Percentiles rank a stretch among this genome's conserved stretches.
phyloP scores from a whole-genome alignment of 1,140 invertebrate species.

The Micrasema minimum region DNA sequence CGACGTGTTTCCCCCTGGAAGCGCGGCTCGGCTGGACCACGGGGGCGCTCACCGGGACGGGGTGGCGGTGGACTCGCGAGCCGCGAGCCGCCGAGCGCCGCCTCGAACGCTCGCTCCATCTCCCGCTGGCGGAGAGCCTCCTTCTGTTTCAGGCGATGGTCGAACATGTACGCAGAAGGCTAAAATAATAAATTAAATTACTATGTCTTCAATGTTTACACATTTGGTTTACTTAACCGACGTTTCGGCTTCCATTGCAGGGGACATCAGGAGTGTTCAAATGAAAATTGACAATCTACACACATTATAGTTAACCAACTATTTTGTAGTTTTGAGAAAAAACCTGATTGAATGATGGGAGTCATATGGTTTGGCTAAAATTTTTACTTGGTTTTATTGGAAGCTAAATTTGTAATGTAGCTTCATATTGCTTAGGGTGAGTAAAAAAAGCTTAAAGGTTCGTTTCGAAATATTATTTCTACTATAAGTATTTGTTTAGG shows the following conservation, averaged over 20 bases:
- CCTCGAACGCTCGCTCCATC: conserved; percentile 18
- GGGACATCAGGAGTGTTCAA: too few relatives aligned
- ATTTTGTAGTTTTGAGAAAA: too few relatives aligned
- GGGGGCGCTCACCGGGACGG: not conserved
- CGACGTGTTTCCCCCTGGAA: not conserved
- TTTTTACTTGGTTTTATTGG: too few relatives aligned
- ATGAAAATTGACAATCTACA: too few relatives aligned
- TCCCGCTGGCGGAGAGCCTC: conserved; percentile 54
- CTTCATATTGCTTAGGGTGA: too few relatives aligned
- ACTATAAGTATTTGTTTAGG: too few relatives aligned
- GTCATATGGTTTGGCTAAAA: too few relatives aligned
- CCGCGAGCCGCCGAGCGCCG: not conserved
- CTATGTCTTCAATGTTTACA: not conserved
- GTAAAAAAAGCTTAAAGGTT: too few relatives aligned
- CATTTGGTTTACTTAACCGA: not conserved
- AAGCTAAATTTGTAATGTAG: too few relatives aligned
- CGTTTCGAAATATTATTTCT: too few relatives aligned
- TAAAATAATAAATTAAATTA: conserved; percentile 52
- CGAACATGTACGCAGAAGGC: conserved; percentile 58
- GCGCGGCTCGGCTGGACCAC: not conserved
- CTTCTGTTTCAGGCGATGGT: conserved; percentile 54
- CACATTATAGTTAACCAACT: too few relatives aligned
- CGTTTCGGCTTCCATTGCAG: not conserved
- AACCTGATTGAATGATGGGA: too few relatives aligned
- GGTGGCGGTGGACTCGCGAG: not conserved